Conservation (phyloP, 2,797 vertebrate species). For the Pseudochirops corinnae region DNA sequence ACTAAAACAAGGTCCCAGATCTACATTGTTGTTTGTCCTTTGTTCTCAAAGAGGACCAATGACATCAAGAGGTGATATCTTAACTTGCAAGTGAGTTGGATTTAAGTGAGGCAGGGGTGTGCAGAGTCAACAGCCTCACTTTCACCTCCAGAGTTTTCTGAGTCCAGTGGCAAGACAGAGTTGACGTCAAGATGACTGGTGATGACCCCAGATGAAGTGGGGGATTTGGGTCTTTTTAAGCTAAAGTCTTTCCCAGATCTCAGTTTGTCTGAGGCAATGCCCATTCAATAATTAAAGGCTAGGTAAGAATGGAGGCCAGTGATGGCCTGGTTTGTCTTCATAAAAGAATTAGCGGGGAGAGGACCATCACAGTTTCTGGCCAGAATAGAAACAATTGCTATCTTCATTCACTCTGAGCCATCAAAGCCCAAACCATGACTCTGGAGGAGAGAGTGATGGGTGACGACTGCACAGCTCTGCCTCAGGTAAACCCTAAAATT, state of each 20-base stretch:
- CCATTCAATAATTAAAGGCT: neutral
- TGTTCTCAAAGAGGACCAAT: neutral
- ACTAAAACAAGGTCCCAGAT: neutral
- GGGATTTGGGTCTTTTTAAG: neutral
- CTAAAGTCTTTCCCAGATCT: neutral
- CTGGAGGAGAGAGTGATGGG: no score
- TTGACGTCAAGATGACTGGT: no score
- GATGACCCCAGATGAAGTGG: neutral
- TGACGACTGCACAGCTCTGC: no score
- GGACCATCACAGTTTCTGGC: neutral
- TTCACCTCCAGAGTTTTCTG: neutral
- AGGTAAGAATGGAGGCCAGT: neutral
- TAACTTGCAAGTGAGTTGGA: neutral
- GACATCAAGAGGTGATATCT: neutral
- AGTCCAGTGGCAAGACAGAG: neutral
- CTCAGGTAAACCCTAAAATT: no score
- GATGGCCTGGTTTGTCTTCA: neutral
- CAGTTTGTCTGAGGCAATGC: neutral
- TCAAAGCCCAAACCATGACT: no score
- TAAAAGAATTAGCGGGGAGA: neutral
- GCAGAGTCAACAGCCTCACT: neutral
- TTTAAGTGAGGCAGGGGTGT: neutral
- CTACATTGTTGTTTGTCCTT: neutral
- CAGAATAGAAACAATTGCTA: neutral
- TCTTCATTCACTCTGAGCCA: neutral